These are phyloP conservation scores for Eucriotettix oculatus DNA, from an alignment of 2,888 invertebrate genomes.

Conservation along the genomic window DNA sequence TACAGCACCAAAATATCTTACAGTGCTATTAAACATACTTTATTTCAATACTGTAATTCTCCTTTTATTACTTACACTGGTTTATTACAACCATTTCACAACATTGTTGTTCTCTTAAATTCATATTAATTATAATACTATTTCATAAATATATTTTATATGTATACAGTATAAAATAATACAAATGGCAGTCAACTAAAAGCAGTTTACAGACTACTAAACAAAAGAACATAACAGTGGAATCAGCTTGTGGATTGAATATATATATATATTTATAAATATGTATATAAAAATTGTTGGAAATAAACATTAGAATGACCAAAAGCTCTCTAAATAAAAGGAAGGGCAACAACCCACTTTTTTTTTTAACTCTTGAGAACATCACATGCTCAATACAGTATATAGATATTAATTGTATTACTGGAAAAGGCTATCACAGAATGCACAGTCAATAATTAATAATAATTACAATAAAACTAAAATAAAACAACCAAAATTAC, in stretches of 20 bases:
- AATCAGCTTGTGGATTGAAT: not conserved
- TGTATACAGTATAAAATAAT: constrained; percentile 3
- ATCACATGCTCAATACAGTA: constrained; percentile 10
- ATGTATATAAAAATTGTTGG: too few species aligned
- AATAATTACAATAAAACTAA: not conserved
- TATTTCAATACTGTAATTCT: not conserved
- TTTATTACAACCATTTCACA: not conserved
- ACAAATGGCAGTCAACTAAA: constrained; percentile 1
- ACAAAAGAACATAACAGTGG: not conserved
- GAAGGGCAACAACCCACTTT: not conserved
- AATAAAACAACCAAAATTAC: not conserved
- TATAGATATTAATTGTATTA: constrained; percentile 9
- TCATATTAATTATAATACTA: not conserved
- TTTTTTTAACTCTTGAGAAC: not conserved
- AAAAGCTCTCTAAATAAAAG: too few species aligned
- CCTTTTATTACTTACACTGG: too few species aligned
- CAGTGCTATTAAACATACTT: not conserved
- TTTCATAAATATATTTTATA: not conserved
- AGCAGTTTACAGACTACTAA: not conserved
- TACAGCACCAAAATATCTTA: constrained; percentile 3
- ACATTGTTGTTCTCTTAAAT: constrained; percentile 2
- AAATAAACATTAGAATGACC: too few species aligned
- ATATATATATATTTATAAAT: too few species aligned
- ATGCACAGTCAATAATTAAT: constrained; percentile 13
- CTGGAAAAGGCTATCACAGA: constrained; percentile 16